Conservation (phyloP, 2,888 invertebrate genomes). For the Apodemia hepburni region DNA sequence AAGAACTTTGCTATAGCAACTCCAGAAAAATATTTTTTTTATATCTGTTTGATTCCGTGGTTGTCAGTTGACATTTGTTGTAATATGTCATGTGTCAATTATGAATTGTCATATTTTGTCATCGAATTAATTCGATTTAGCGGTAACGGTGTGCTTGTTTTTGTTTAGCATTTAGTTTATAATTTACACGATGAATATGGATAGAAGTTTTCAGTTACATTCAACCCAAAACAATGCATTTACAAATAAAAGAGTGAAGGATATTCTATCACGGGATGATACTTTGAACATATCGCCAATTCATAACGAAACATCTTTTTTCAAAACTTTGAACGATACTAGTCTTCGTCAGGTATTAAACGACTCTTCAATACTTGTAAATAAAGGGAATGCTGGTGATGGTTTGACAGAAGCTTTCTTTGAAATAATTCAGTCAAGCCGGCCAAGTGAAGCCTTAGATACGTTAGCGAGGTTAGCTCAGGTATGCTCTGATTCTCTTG, state of each 20-base stretch:
- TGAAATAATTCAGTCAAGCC: conserved; percentile 67
- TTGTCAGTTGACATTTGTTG: too few species aligned
- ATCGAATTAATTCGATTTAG: too few species aligned
- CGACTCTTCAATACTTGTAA: conserved; percentile 59
- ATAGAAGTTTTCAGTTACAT: conserved; percentile 51
- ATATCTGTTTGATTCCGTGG: too few species aligned
- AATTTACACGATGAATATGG: conserved; percentile 44
- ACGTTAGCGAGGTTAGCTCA: conserved; percentile 82
- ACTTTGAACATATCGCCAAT: conserved; percentile 68
- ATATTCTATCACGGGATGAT: conserved; percentile 60
- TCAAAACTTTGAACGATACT: conserved; percentile 68
- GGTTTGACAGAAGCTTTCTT: conserved; percentile 66
- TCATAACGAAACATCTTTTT: conserved; percentile 68
- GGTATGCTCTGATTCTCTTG: conserved; percentile 82
- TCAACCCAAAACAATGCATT: conserved; percentile 62
- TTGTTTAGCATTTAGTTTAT: too few species aligned
- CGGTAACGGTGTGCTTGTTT: too few species aligned
- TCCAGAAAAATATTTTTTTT: too few species aligned
- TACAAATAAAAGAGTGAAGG: conserved; percentile 52
- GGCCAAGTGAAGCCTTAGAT: conserved; percentile 77
- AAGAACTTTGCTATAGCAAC: too few species aligned
- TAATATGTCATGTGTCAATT: too few species aligned
- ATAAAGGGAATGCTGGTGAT: conserved; percentile 52
- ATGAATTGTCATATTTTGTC: too few species aligned
- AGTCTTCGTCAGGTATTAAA: conserved; percentile 67